Base-by-base conservation (phyloP, 2,797 vertebrate genomes). In the Melanotaenia parkinsoni region DNA sequence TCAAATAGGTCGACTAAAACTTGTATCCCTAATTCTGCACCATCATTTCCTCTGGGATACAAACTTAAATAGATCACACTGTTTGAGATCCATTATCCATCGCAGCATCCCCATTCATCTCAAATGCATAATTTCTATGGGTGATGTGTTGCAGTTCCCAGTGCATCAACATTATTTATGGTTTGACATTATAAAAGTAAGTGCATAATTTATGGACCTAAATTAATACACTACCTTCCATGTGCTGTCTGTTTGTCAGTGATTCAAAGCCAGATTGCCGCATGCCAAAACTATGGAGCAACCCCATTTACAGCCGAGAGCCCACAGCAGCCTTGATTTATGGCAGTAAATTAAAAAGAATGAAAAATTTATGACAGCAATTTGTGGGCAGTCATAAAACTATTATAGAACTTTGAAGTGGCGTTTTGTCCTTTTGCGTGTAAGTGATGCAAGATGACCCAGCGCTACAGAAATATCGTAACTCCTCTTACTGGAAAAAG, bases 381-480 rank as follows among this genome's bases (percentile, higher is more conserved):
- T 95, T 95, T 95, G 93, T 89, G 93, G 93, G 87, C 87, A 92
- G 93, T 94, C 92, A 93, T 94, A 94, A 95, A 95, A 95, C 93
- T 94, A 95, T 94, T 95, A 94, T 89, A 91, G 90, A 94, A 95
- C 93, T 94, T 94, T 95, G 91, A 93, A 94, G 93, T 92, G 88
- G 87, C 77, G 61, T 90, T 89, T 91, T 91, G 90, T 91, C 92
- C 91, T 92, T 94, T 94, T 89, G 89, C 89, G 81, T 87, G 81
- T 77, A 91, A 93, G 93, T 84, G 87, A 91, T 84, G 88, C 92
- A 89, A 91, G 90, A 93, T 90, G 90, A 91, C 83, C 82, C 77
- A 73, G 81, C 85, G 85, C 86, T 89, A 87, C 72, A 74, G 87
- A 92, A 92, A 93, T 84, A 87, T 76, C 77, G 43, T 47, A 84